Conservation (phyloP, 2,888 invertebrate genomes). For the Crossocerus cetratus region DNA sequence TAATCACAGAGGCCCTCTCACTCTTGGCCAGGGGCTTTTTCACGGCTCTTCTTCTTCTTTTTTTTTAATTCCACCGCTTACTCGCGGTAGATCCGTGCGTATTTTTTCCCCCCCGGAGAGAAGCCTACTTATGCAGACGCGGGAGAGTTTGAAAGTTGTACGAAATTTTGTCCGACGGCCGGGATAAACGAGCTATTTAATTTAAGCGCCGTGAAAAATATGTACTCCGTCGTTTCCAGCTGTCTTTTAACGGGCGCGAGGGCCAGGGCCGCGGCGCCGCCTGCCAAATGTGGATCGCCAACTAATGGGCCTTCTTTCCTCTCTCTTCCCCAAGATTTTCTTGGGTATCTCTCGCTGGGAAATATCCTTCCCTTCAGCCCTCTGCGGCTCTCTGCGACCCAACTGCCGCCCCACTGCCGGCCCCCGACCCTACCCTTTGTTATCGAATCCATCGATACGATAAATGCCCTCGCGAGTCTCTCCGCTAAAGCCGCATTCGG, state of each 20-base stretch:
- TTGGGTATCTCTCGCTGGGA: background rate
- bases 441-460: constrained; percentile 56
- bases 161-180: constrained; percentile 12
- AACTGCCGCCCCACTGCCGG: background rate
- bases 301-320: constrained; percentile 26
- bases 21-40: background rate
- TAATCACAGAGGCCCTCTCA: constrained; percentile 28
- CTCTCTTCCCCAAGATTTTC: constrained; percentile 43
- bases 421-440: constrained; percentile 41
- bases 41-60: background rate
- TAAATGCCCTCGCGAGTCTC: constrained; percentile 45
- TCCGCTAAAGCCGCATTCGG: constrained; percentile 55
- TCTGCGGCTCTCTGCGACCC: too few species aligned
- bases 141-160: constrained; percentile 21
- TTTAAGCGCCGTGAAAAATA: constrained; percentile 20
- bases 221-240: background rate
- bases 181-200: constrained; percentile 16
- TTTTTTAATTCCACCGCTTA: constrained; percentile 9
- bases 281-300: constrained; percentile 15
- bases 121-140: constrained; percentile 15
- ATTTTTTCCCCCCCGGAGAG: constrained; percentile 9
- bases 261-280: background rate
- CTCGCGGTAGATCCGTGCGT: constrained; percentile 5
- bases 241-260: background rate
- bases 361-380: background rate